Conservation (phyloP, 1,140 invertebrate species). For the Psilanteris sp. region DNA sequence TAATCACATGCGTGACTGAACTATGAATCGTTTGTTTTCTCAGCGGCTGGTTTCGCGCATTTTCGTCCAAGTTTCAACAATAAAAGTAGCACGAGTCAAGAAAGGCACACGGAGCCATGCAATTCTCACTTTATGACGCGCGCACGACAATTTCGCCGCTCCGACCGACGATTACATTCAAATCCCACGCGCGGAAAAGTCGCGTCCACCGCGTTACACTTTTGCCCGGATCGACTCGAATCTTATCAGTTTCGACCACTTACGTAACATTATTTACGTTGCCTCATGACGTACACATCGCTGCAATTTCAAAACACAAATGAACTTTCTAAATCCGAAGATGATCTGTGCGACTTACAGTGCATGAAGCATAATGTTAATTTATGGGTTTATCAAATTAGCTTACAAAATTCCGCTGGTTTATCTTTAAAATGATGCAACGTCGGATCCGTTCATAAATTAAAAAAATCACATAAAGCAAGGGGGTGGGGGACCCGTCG, state of each 20-base stretch:
- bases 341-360: constrained; percentile 28
- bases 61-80: constrained; percentile 31
- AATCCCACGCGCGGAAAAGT: too few species aligned
- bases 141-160: constrained; percentile 10
- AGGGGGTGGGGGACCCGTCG: too few species aligned
- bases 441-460: too few species aligned
- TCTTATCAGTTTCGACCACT: too few species aligned
- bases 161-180: not conserved
- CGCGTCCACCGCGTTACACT: too few species aligned
- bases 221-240: too few species aligned
- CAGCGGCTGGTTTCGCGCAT: constrained; percentile 12
- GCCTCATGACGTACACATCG: not conserved
- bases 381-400: constrained; percentile 41
- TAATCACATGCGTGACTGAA: constrained; percentile 52
- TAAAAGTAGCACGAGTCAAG: constrained; percentile 19
- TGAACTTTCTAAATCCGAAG: constrained; percentile 46
- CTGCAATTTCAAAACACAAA: constrained; percentile 42
- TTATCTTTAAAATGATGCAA: too few species aligned
- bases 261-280: too few species aligned
- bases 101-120: constrained; percentile 8
- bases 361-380: constrained; percentile 41
- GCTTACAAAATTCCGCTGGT: constrained; percentile 42
- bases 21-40: constrained; percentile 47
- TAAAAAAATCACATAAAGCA: too few species aligned
- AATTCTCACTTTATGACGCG: constrained; percentile 26